A percentile compares a stretch with the other conserved stretches of the same genome.
These are phyloP conservation scores for Tyrannus savana DNA, from an alignment of 2,113 vertebrate genomes.

Conservation along the genomic window DNA sequence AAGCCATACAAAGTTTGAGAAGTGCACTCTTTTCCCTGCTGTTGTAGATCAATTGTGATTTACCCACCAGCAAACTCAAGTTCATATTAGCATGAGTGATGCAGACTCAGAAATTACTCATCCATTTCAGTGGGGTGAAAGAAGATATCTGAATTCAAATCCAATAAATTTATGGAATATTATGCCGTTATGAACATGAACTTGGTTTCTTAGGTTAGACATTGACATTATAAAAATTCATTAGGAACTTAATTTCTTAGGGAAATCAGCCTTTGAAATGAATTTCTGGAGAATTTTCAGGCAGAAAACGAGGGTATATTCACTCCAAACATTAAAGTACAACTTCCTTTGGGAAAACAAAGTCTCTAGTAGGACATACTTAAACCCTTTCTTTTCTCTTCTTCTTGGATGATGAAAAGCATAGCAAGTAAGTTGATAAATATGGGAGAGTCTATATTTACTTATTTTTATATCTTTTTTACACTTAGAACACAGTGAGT, in stretches of 20 bases:
- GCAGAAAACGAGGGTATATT: neutral
- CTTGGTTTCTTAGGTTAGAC: neutral
- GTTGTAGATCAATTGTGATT: neutral
- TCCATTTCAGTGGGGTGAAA: rapidly evolving
- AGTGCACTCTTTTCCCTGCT: neutral
- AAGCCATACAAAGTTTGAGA: neutral
- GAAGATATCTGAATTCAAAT: neutral
- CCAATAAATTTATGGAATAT: neutral
- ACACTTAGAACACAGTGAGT: neutral
- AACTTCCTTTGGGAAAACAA: neutral
- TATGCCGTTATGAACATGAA: neutral
- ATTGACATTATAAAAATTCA: neutral
- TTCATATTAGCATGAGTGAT: neutral
- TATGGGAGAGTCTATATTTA: neutral
- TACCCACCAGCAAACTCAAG: neutral
- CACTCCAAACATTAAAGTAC: neutral
- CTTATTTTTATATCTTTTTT: neutral
- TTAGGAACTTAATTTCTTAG: neutral
- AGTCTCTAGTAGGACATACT: neutral
- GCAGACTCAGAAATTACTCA: neutral
- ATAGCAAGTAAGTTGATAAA: neutral
- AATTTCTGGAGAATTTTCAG: neutral
- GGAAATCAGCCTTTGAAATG: neutral
- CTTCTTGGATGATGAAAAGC: neutral
- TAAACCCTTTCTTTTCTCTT: neutral